phyloP scores from a whole-genome alignment of 2,888 invertebrate species.

The Drosophila gaucha region DNA sequence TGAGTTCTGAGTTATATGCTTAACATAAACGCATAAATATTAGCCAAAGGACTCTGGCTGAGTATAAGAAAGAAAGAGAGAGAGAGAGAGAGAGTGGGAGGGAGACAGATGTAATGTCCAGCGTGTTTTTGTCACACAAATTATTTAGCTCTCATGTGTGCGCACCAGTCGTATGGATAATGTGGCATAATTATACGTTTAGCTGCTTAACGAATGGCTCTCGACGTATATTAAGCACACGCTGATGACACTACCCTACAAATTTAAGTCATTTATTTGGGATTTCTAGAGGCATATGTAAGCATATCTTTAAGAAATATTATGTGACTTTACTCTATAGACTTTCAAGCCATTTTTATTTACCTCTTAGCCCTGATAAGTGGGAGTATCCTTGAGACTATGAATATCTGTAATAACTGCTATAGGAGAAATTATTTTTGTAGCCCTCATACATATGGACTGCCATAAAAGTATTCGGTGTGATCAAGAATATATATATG shows the following conservation, averaged over 20 bases:
- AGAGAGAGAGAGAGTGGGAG: background rate
- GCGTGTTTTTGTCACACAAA: slow-evolving; percentile 37
- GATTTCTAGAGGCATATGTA: no score
- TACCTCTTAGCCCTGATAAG: no score
- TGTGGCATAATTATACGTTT: slow-evolving; percentile 40
- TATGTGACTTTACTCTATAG: no score
- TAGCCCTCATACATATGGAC: no score
- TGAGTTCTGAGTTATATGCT: slow-evolving; percentile 42
- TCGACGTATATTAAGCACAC: slow-evolving; percentile 17
- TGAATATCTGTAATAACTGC: no score
- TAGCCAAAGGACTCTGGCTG: background rate
- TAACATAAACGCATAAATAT: slow-evolving; percentile 54
- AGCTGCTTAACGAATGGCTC: slow-evolving; percentile 12
- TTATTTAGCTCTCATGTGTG: slow-evolving; percentile 23
- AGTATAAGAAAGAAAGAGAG: background rate
- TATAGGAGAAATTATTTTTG: no score
- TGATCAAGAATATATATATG: no score
- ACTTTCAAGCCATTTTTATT: no score
- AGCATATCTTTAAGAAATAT: no score
- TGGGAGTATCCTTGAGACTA: no score
- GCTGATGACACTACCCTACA: background rate
- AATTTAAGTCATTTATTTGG: background rate
- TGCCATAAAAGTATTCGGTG: no score
- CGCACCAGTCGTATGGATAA: slow-evolving; percentile 22
- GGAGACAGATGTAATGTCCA: background rate